Evolutionary conservation across 2,797 vertebrate species (phyloP).

Genomic region (Limnodromus scolopaceus): DNA sequence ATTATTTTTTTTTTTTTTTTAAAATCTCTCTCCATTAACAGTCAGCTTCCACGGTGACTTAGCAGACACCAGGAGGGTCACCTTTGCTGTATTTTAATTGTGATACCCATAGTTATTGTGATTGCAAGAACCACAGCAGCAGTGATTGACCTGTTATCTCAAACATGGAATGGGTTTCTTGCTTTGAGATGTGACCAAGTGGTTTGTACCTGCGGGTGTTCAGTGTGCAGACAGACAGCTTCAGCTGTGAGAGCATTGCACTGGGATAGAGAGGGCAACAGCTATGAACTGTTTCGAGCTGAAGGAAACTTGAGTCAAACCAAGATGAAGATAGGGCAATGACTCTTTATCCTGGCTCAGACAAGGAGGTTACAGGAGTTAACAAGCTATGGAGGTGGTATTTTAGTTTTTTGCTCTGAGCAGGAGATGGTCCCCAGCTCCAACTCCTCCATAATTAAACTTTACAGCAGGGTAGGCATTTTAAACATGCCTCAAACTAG

Average conservation of each 20-base stretch:
- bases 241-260: not conserved
- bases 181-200: fast-evolving
- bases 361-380: not conserved
- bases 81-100: not conserved
- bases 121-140: not conserved
- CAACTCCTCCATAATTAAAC: not conserved
- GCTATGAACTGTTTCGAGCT: not conserved
- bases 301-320: not conserved
- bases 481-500: not conserved
- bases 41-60: not conserved
- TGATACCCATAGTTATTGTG: not conserved
- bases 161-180: not conserved
- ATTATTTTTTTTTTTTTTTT: too few species aligned
- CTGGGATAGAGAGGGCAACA: not conserved
- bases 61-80: not conserved
- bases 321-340: not conserved
- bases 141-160: not conserved
- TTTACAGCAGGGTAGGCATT: not conserved
- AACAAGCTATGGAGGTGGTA: not conserved
- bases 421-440: not conserved
- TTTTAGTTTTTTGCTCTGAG: not conserved
- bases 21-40: not conserved
- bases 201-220: fast-evolving
- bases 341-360: not conserved
- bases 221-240: fast-evolving